A percentile compares a stretch with the other conserved stretches of the same genome.
Evolutionary conservation across 2,797 vertebrate genomes (phyloP).

Genomic region (Xenopus petersii): DNA sequence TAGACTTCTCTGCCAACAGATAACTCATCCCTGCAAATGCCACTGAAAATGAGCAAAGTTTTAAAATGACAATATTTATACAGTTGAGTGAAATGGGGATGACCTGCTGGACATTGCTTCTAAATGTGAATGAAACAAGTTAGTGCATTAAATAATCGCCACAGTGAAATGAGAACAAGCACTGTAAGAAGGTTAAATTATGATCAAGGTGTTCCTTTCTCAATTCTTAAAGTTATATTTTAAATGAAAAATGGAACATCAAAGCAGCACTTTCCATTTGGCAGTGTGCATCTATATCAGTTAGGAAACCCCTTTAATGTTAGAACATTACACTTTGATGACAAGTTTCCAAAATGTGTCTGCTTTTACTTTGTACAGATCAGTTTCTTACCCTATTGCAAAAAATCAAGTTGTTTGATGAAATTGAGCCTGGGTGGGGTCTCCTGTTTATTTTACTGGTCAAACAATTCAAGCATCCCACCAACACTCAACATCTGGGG

Average conservation of each 20-base stretch:
- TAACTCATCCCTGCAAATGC: conserved; percentile 59
- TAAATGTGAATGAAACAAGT: conserved; percentile 13
- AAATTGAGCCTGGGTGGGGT: too few species aligned
- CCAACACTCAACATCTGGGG: too few species aligned
- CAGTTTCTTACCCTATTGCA: too few species aligned
- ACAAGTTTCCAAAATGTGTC: too few species aligned
- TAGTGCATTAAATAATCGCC: neutral
- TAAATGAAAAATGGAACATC: neutral
- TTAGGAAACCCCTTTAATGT: too few species aligned
- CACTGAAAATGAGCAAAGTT: conserved; percentile 43
- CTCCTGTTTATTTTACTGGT: too few species aligned
- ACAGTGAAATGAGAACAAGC: neutral
- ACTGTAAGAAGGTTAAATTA: neutral
- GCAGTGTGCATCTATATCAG: too few species aligned
- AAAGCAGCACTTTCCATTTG: neutral
- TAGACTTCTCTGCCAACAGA: conserved; percentile 50
- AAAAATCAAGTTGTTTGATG: too few species aligned
- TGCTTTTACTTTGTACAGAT: too few species aligned
- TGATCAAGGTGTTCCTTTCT: neutral
- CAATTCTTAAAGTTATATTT: neutral
- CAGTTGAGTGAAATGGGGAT: conserved; percentile 22
- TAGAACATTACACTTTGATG: too few species aligned
- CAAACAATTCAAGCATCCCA: too few species aligned
- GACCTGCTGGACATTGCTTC: conserved; percentile 10
- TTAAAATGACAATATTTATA: conserved; percentile 34